Percentiles rank a stretch among this genome's conserved stretches.
These are phyloP conservation scores for Harpagoxenus sublaevis DNA, from an alignment of 2,888 invertebrate species.

Conservation along the genomic window DNA sequence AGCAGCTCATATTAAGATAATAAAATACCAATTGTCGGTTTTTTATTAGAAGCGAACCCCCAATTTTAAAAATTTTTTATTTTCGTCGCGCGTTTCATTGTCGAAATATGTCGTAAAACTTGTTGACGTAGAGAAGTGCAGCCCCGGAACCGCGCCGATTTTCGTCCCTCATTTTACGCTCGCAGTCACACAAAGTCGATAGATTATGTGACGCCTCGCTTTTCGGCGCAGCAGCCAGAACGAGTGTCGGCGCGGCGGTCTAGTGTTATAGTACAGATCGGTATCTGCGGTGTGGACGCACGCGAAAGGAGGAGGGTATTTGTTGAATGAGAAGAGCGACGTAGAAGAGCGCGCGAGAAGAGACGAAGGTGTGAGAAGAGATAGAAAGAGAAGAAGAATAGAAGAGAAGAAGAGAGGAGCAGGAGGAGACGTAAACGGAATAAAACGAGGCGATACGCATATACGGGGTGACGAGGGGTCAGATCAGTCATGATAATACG, in stretches of 20 bases:
- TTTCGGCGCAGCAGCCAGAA: conserved; percentile 35
- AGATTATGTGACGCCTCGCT: conserved; percentile 11
- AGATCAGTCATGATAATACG: conserved; percentile 41
- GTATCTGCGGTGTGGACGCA: conserved; percentile 35
- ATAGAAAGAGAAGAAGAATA: not conserved
- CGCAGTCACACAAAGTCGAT: conserved; percentile 14
- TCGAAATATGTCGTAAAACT: not conserved
- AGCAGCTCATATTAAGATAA: not conserved
- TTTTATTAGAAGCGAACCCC: not conserved
- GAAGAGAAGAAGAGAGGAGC: not conserved
- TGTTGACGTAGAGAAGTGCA: not conserved
- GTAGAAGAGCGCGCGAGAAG: not conserved
- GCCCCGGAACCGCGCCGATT: not conserved
- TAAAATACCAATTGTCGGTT: not conserved
- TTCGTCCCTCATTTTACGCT: not conserved
- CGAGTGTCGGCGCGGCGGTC: conserved; percentile 44
- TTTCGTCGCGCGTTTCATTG: not conserved
- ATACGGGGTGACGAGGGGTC: conserved; percentile 40
- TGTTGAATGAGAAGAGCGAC: conserved; percentile 11
- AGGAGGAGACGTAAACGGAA: not conserved
- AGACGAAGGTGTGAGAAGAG: not conserved
- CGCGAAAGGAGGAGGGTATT: not conserved
- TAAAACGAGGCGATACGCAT: conserved; percentile 36
- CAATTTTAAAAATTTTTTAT: not conserved
- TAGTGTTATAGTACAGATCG: conserved; percentile 37